Evolutionary conservation across 2,113 vertebrate genomes (phyloP), one percentile per base, ranked within the genome.

Genomic region (Dendrocopos noguchii): DNA sequence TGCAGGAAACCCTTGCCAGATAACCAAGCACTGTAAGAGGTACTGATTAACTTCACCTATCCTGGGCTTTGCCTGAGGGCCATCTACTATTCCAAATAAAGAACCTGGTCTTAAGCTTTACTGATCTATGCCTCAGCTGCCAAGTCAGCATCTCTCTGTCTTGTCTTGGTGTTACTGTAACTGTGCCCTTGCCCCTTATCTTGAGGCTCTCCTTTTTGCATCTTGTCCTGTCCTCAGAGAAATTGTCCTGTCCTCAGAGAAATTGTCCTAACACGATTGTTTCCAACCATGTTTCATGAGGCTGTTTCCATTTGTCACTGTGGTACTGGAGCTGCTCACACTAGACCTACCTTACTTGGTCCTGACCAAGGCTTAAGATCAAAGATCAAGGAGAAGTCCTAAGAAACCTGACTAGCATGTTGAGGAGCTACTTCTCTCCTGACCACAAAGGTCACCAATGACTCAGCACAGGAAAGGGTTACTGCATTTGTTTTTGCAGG

Each of bases 1-100:
- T 10, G 18, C 2, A 0, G 8, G 4, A 52, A 61, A 22, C 15
- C 18, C 22, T 34, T 34, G 4, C 11, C 29, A n/a, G 25, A 42
- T 46, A 84, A 42, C 9, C 7, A 60, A 31, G 16, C 13, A 31
- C 52, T 16, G 2, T 0, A 4, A 24, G 15, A 59, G 31, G 5
- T 59, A 59, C 57, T 59, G 56, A 59, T 59, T n/a, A n/a, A 59
- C 56, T 59, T 59, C 57, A n/a, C 29, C 31, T 10, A 31, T 59
- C 31, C 57, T n/a, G 31, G 57, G 31, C 31, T 33, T 59, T 59
- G 19, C 28, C 24, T 20, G 8, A 36, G 10, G n/a, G 44, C 39
- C 42, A 10, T 36, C 10, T 64, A 19, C 29, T 50, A 29, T 33
- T 42, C 25, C 15, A 29, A 57, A 44, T 18, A 31, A 66, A 65